Evolutionary conservation across 2,888 invertebrate species (phyloP).

Genomic region (Pterostichus niger): DNA sequence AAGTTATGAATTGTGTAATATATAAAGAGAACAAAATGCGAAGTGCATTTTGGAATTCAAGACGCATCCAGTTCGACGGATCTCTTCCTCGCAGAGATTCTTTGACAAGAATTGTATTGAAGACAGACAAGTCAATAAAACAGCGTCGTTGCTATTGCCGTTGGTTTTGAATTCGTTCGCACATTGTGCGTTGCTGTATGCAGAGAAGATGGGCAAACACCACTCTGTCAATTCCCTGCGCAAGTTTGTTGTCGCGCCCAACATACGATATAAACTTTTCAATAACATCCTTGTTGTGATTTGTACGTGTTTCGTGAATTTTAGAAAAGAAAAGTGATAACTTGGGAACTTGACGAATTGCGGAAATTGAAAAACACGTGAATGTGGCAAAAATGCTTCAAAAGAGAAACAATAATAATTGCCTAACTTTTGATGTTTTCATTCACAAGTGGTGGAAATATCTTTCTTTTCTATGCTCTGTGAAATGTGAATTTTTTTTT

Average conservation of each 20-base stretch:
- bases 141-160: conserved; percentile 1
- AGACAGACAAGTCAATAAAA: conserved; percentile 55
- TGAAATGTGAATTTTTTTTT: too few species aligned
- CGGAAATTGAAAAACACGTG: conserved; percentile 46
- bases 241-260: background rate
- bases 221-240: conserved; percentile 42
- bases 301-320: conserved; percentile 57
- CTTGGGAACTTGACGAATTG: conserved; percentile 54
- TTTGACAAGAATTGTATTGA: conserved; percentile 27
- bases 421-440: conserved; percentile 13
- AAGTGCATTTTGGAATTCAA: conserved; percentile 12
- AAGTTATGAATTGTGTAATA: background rate
- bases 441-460: background rate
- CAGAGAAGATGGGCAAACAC: conserved; percentile 49
- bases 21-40: background rate
- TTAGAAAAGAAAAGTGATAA: conserved; percentile 46
- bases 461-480: background rate
- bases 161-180: conserved; percentile 23
- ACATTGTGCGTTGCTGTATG: conserved; percentile 50
- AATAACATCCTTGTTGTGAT: conserved; percentile 48
- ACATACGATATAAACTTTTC: conserved; percentile 55
- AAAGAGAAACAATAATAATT: conserved; percentile 38
- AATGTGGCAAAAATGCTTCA: conserved; percentile 17
- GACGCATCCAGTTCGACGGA: conserved; percentile 16
- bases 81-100: background rate